Conservation (phyloP, 2,797 vertebrate genomes). For the Micromesistius poutassou region DNA sequence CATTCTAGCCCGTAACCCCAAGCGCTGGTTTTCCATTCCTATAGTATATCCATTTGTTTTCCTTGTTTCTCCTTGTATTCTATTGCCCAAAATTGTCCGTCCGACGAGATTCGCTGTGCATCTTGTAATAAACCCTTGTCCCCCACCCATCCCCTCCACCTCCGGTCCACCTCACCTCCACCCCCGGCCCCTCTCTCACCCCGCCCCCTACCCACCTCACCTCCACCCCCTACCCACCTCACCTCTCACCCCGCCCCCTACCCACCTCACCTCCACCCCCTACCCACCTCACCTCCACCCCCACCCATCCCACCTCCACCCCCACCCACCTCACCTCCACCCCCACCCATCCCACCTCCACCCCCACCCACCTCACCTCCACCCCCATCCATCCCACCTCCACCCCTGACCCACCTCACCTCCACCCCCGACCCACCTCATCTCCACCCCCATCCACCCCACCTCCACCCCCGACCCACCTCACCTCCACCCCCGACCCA, state of each 20-base stretch:
- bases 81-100: neutral
- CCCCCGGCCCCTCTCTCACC: neutral
- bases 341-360: neutral
- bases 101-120: conserved; percentile 18
- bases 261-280: conserved; percentile 13
- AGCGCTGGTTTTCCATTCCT: neutral
- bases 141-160: conserved; percentile 24
- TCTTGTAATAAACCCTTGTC: conserved; percentile 19
- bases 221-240: too few relatives aligned
- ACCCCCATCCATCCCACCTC: conserved; percentile 15
- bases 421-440: neutral
- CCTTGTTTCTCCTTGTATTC: neutral
- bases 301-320: neutral
- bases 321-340: neutral
- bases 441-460: conserved; percentile 12
- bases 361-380: neutral
- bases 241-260: too few relatives aligned
- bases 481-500: too few relatives aligned
- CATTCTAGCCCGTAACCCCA: neutral
- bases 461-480: conserved; percentile 11
- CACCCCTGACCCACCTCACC: conserved; percentile 8
- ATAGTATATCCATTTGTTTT: neutral
- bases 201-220: too few relatives aligned
- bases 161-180: neutral
- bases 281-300: neutral